A percentile compares a stretch with the other conserved stretches of the same genome.
Conservation (phyloP, 2,113 vertebrate species). For the Phalacrocorax aristotelis region DNA sequence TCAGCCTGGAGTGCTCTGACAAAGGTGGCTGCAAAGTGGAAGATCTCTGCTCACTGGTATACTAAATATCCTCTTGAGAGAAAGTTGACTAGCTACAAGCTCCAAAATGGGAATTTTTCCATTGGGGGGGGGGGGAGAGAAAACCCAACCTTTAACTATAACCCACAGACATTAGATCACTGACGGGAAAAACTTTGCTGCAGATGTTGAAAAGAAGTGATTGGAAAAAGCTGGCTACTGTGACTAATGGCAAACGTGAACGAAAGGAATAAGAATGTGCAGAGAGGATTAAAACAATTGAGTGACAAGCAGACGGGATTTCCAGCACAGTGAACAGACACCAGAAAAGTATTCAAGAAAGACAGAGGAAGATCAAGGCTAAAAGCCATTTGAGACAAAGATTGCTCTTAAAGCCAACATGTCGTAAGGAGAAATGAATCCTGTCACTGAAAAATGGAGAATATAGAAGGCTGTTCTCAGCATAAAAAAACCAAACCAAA, state of each 20-base stretch:
- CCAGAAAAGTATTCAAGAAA: background rate
- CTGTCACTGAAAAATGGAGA: background rate
- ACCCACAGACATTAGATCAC: slow-evolving; percentile 51
- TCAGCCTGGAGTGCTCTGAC: background rate
- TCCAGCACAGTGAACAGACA: slow-evolving; percentile 6
- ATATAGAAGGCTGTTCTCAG: background rate
- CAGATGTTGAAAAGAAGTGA: slow-evolving; percentile 33
- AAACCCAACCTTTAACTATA: slow-evolving; percentile 9
- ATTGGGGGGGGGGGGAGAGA: background rate
- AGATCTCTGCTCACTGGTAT: background rate
- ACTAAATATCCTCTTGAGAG: background rate
- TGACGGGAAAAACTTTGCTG: slow-evolving; percentile 30
- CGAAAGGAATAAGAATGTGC: slow-evolving; percentile 15
- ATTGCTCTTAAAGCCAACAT: background rate
- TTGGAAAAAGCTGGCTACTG: slow-evolving; percentile 10
- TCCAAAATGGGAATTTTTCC: background rate
- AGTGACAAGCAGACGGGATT: slow-evolving; percentile 40
- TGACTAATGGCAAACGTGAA: slow-evolving; percentile 30
- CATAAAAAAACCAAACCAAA: background rate
- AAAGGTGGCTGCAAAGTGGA: slow-evolving; percentile 2
- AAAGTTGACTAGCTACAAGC: background rate
- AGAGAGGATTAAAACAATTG: slow-evolving; percentile 3
- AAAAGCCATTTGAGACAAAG: background rate
- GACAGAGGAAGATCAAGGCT: background rate
- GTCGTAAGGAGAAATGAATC: background rate